Evolutionary conservation across 2,888 invertebrate species (phyloP).

Genomic region (Schizotus pectinicornis): DNA sequence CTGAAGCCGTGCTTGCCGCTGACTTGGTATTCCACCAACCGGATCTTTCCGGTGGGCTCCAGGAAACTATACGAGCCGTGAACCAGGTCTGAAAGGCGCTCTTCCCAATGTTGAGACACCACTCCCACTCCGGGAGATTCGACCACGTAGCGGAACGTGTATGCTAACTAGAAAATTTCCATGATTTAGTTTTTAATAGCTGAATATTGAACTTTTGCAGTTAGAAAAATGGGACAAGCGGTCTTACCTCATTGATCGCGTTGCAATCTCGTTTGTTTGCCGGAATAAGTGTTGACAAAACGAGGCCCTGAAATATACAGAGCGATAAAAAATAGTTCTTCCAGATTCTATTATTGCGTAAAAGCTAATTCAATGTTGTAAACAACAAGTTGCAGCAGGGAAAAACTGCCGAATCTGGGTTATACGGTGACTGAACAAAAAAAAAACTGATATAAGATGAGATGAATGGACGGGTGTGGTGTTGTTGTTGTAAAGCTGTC

Average conservation of each 20-base stretch:
- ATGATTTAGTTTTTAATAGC: too few species aligned
- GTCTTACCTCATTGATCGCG: constrained; percentile 38
- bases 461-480: too few species aligned
- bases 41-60: constrained; percentile 69
- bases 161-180: constrained; percentile 42
- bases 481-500: too few species aligned
- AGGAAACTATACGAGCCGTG: constrained; percentile 68
- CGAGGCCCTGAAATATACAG: constrained; percentile 32
- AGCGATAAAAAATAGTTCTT: too few species aligned
- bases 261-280: constrained; percentile 33
- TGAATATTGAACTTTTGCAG: constrained; percentile 3
- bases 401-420: too few species aligned
- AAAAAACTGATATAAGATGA: too few species aligned
- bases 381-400: too few species aligned
- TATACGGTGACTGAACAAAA: too few species aligned
- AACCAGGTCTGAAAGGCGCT: constrained; percentile 45
- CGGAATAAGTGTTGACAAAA: constrained; percentile 35
- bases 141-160: constrained; percentile 50
- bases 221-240: constrained; percentile 8
- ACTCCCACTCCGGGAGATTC: constrained; percentile 43
- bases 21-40: constrained; percentile 66
- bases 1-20: constrained; percentile 63
- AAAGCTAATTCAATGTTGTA: too few species aligned
- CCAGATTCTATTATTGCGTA: too few species aligned
- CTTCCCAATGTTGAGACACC: constrained; percentile 52